Percentiles rank a stretch among this genome's conserved stretches.
Evolutionary conservation across 2,888 invertebrate genomes (phyloP).

Genomic region (Ormia ochracea): DNA sequence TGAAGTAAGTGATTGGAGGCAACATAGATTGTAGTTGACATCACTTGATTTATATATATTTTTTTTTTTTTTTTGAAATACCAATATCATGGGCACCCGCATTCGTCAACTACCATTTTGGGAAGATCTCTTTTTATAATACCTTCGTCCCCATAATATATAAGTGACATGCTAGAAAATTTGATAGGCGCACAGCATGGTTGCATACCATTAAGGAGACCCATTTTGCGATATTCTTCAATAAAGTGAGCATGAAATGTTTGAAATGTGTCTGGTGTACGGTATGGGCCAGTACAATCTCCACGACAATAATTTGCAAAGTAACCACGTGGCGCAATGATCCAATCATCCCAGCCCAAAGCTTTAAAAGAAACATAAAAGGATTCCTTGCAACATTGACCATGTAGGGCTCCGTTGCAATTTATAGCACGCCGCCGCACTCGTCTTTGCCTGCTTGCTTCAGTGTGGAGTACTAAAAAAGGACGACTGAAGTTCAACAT

Average conservation of each 20-base stretch:
- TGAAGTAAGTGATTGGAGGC: not conserved
- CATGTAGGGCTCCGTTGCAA: slow-evolving; percentile 81
- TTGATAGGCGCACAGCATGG: slow-evolving; percentile 95
- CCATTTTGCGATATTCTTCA: slow-evolving; percentile 90
- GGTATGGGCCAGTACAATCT: slow-evolving; percentile 86
- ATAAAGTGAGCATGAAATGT: slow-evolving; percentile 94
- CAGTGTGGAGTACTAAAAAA: slow-evolving; percentile 88
- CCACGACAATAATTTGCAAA: slow-evolving; percentile 96
- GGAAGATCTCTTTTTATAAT: slow-evolving; percentile 95
- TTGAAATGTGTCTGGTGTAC: slow-evolving; percentile 88
- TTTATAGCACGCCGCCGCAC: slow-evolving; percentile 90
- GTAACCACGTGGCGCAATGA: slow-evolving; percentile 92
- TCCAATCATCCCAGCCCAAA: slow-evolving; percentile 96
- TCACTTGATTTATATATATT: not conserved
- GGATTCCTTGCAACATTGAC: slow-evolving; percentile 91
- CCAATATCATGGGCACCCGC: slow-evolving; percentile 88
- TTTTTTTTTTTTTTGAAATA: not conserved
- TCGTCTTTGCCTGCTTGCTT: slow-evolving; percentile 81
- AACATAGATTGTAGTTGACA: not conserved
- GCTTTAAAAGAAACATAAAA: slow-evolving; percentile 95
- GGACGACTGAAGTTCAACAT: slow-evolving; percentile 83
- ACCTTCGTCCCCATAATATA: slow-evolving; percentile 91
- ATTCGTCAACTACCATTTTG: slow-evolving; percentile 97
- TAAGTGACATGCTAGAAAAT: slow-evolving; percentile 93
- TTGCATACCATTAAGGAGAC: slow-evolving; percentile 86